Evolutionary conservation across 2,888 invertebrate species (phyloP), one percentile per base, ranked within the genome.

Genomic region (Lepidochitona cinerea): DNA sequence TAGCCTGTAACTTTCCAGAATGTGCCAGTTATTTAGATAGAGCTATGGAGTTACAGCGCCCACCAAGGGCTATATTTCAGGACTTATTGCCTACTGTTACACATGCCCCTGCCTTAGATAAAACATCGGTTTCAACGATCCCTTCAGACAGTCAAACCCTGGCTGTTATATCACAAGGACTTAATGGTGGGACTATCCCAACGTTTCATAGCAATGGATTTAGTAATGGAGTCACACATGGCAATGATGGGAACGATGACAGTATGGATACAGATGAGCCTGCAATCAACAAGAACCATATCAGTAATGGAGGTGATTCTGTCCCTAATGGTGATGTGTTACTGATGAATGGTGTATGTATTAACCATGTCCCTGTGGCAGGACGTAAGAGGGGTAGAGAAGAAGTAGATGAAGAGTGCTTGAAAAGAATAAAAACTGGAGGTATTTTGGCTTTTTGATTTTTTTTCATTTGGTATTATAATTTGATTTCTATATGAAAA

Each of bases 311-410:
- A 23, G 70, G 36, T 41, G 37, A 49, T 49, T 2, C 3, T 18
- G 23, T 23, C 49, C 49, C 49, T 12, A 59, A 29, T 37, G 71
- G 70, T 6, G 82, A 82, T 74, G 67, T 81, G 26, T 68, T 71
- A 9, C 49, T 81, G 32, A 53, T 73, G 53, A 29, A 35, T n/a
- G 80, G 74, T 1, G 77, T 81, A 5, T 74, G 73, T 5, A 23
- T 49, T 12, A 83, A 80, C 69, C 26, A 36, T 5, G 72, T 81
- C 9, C 79, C 82, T 2, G 70, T 85, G 12, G 83, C 82, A 12
- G 86, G 87, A n/a, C 74, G 76, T 49, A 87, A 87, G 73, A 75
- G 87, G 70, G 73, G 80, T 9, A 73, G 83, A 23, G 87, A 87
- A 68, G 84, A 83, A n/a, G 52, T 67, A 1, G 84, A 85, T 6